Evolutionary conservation across 2,113 vertebrate species (phyloP), one percentile per base, ranked within the genome.

Genomic region (Misgurnus anguillicaudatus): DNA sequence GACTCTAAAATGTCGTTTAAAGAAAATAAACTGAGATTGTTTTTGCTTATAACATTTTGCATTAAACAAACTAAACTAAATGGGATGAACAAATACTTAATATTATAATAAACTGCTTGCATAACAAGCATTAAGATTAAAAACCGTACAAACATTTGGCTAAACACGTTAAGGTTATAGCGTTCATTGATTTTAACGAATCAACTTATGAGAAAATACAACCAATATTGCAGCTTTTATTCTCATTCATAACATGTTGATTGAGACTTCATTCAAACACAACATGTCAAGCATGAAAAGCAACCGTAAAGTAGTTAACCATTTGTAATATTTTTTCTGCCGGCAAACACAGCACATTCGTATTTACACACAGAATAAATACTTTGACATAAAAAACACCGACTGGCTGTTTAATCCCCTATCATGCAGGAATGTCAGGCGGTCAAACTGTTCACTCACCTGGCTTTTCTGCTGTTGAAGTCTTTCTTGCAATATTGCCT

Each of bases 401-500:
- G 9, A 73, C 1, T 24, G 38, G n/a, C n/a, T 72, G 36, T 42
- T n/a, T 60, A 9, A 58, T 58, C 1, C n/a, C 19, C 38, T 72
- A 39, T 74, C 21, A 62, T 62, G 53, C 1, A 36, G 38, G 31
- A 75, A 38, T 9, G 3, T 75, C 4, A 85, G 77, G 72, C 17
- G 48, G 4, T 17, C 48, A 6, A 1, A 0, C 2, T 16, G 0
- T 21, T 4, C 3, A 9, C 10, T 62, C 24, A 94, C 93, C 90
- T 90, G 91, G 66, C 76, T 90, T 70, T 85, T 87, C 83, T 88
- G 81, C 75, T 86, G 88, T 55, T 89, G 87, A 31, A 93, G 91
- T 6, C 87, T 83, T 71, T 92, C 87, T 76, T 93, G 93, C 21
- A 94, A 87, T 76, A 94, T 92, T 0, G 91, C 89, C 74, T 92